Base-by-base conservation (phyloP, 2,888 invertebrate species). In the Polylopha cassiicola region DNA sequence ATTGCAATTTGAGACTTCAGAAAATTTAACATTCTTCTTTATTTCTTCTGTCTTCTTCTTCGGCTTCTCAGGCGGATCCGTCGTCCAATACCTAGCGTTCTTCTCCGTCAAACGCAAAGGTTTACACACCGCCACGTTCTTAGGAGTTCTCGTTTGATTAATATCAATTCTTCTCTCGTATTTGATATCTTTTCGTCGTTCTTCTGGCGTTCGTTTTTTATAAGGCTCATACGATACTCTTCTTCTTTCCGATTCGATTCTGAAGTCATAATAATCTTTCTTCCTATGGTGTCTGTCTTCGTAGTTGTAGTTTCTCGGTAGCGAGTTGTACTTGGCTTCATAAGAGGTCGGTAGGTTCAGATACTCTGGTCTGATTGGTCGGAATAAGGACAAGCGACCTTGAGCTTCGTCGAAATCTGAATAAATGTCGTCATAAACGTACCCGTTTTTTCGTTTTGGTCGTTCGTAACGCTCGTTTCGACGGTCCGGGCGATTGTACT, bases 21-120 rank as follows among this genome's bases (percentile, higher is more conserved):
- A 86, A 48, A 86, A 86, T 50, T 85, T 86, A 0, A 86, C 86
- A 39, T 78, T 86, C 55, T 86, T 86, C 48, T 86, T 86, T 0
- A 59, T 58, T 32, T 86, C 86, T 2, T 81, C 85, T 28, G 63
- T 32, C 27, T 65, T 75, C 44, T 67, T 81, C 33, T 37, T 41
- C 62, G 68, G 37, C 58, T 58, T 2, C 59, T 75, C 74, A 17
- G 78, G 73, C 0, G 58, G 54, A 18, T 84, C 82, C 0, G 80
- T 74, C 0, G 81, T 81, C 85, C 85, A 84, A 47, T 85, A 85
- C 7, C 73, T 66, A 1, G 77, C 80, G 43, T 65, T 80, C 37
- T 73, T 75, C 29, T 82, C 82, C 0, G 73, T 61, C 16, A 84
- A 50, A 3, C 79, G 69, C 18, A 85, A 59, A 4, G 85, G 82